These are phyloP conservation scores for Fukomys damarensis DNA, from an alignment of 2,113 vertebrate genomes.

Conservation along the genomic window DNA sequence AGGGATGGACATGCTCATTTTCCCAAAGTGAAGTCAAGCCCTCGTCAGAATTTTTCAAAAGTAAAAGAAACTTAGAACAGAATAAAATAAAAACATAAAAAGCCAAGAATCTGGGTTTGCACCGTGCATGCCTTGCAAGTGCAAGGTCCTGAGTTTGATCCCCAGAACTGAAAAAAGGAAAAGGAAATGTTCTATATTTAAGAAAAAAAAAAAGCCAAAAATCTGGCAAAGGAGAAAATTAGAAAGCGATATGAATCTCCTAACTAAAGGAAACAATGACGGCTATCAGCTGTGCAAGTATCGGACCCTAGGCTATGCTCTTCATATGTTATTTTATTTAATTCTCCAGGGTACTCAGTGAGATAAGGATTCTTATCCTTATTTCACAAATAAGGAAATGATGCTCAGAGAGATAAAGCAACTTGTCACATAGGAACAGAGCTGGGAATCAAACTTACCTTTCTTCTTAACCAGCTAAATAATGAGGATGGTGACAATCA, in stretches of 20 bases:
- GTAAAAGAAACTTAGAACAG: neutral
- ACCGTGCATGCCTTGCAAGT: too few relatives aligned
- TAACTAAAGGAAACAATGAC: neutral
- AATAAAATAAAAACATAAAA: conserved; percentile 55
- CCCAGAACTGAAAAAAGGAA: neutral
- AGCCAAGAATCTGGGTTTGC: neutral
- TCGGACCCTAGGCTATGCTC: neutral
- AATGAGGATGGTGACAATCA: neutral
- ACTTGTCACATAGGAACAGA: neutral
- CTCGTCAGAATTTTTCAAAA: conserved; percentile 4
- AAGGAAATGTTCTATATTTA: neutral
- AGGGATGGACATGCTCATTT: neutral
- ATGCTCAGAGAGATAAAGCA: neutral
- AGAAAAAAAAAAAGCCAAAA: neutral
- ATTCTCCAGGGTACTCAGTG: neutral
- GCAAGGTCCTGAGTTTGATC: too few relatives aligned
- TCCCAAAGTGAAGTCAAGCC: conserved; percentile 10
- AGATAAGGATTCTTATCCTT: neutral
- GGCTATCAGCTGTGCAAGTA: neutral
- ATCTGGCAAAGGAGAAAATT: neutral
- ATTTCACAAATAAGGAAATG: neutral
- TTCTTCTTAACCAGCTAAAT: neutral
- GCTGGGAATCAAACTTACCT: neutral
- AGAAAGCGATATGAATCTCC: neutral
- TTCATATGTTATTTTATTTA: neutral